Evolutionary conservation across 2,113 vertebrate genomes (phyloP), one percentile per base, ranked within the genome.

Genomic region (Corythornis cristatus): DNA sequence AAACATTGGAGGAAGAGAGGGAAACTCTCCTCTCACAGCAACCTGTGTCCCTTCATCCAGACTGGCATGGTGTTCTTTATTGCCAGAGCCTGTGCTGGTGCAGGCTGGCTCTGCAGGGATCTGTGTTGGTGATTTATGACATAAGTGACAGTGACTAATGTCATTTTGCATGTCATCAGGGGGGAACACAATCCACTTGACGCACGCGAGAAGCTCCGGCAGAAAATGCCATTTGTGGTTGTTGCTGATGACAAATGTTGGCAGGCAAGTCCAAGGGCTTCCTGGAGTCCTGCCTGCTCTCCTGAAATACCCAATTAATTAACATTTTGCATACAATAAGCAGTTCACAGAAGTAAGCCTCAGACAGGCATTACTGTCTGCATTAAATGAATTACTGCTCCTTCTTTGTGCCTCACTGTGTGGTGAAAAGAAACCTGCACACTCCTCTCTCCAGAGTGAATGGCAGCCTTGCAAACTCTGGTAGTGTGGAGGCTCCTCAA

Each of bases 271-370:
- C 37, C 37, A 11, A 37, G 37, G 37, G 10, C 37, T 37, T 37
- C 37, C 37, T 37, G 37, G 37, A 37, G 37, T 37, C 80, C 68
- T 94, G 76, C 56, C 68, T 83, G 9, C 67, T 95, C 60, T 73
- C 83, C 68, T 90, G 68, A 88, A 94, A 93, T 78, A 86, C 14
- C 23, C 11, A 81, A 72, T 90, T 89, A 96, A 94, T 77, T 86
- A 94, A 21, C 64, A 64, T 88, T 93, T 95, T 95, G 40, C 65
- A 68, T 93, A 75, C 68, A 93, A 88, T 50, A 88, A 89, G 56
- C 48, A 64, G 51, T 90, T 95, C 23, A 78, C n/a, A 67, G 60
- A 91, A 72, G 48, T 64, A 90, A 88, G 40, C 40, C 66, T 88
- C 65, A 65, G 35, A 81, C 56, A 65, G 43, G 40, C 46, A 81